A percentile compares a stretch with the other conserved stretches of the same genome.
Evolutionary conservation across 2,888 invertebrate species (phyloP).

Genomic region (Ditula angustiorana): DNA sequence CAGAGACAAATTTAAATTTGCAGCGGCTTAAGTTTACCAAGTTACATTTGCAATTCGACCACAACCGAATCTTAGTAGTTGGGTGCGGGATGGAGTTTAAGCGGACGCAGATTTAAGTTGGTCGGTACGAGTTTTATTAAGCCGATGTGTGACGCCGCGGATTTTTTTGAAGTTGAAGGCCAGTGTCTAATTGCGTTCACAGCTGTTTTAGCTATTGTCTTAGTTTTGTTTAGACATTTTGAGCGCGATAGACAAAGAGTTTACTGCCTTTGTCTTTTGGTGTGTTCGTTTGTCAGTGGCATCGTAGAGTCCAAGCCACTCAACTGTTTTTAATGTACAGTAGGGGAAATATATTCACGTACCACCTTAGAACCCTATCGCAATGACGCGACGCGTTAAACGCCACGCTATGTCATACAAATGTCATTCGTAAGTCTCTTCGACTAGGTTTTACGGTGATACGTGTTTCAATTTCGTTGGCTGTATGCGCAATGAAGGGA

Average conservation of each 20-base stretch:
- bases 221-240: constrained; percentile 2
- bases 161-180: constrained; percentile 47
- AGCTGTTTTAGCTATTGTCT: constrained; percentile 38
- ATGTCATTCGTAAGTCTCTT: too few relatives aligned
- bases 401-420: too few relatives aligned
- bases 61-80: neutral
- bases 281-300: neutral
- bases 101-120: neutral
- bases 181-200: constrained; percentile 28
- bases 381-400: too few relatives aligned
- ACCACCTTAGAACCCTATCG: too few relatives aligned
- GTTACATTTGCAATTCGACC: neutral
- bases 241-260: neutral
- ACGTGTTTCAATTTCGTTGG: too few relatives aligned
- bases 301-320: neutral
- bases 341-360: too few relatives aligned
- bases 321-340: too few relatives aligned
- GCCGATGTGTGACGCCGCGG: constrained; percentile 50
- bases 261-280: neutral
- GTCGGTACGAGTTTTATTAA: constrained; percentile 50
- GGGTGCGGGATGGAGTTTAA: neutral
- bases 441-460: too few relatives aligned
- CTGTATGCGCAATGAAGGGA: too few relatives aligned
- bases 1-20: neutral
- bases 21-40: neutral